Evolutionary conservation across 1,140 invertebrate genomes (phyloP).

Genomic region (Solen grandis): DNA sequence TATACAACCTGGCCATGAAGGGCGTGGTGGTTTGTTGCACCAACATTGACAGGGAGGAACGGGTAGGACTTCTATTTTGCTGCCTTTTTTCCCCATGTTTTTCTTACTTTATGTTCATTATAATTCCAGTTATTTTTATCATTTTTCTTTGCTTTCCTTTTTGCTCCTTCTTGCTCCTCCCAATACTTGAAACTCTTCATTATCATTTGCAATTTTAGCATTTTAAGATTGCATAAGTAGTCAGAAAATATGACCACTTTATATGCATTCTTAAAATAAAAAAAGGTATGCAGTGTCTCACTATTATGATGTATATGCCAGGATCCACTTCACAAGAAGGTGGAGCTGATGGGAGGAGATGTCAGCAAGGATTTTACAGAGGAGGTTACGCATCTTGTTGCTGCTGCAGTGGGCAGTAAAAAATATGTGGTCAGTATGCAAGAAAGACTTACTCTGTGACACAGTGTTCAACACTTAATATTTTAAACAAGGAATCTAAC

Average conservation of each 20-base stretch:
- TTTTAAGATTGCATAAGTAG: too few species aligned
- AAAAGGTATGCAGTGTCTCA: too few species aligned
- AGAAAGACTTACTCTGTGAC: neutral
- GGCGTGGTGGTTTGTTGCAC: slow-evolving; percentile 88
- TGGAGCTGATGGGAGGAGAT: slow-evolving; percentile 92
- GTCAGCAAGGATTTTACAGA: slow-evolving; percentile 87
- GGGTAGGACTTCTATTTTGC: slow-evolving; percentile 83
- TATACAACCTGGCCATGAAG: slow-evolving; percentile 91
- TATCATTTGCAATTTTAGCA: too few species aligned
- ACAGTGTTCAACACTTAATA: too few species aligned
- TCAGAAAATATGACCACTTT: too few species aligned
- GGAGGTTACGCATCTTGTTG: slow-evolving; percentile 91
- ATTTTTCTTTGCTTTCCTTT: slow-evolving; percentile 57
- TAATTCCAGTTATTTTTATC: too few species aligned
- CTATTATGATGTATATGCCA: too few species aligned
- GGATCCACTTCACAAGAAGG: slow-evolving; percentile 86
- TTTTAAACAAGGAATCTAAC: too few species aligned
- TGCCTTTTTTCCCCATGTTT: slow-evolving; percentile 5
- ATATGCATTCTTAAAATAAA: too few species aligned
- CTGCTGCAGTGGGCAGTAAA: slow-evolving; percentile 83
- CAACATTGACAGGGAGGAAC: slow-evolving; percentile 84
- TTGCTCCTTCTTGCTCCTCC: too few species aligned
- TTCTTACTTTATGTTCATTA: slow-evolving; percentile 1
- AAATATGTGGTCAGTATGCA: slow-evolving; percentile 77
- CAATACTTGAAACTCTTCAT: too few species aligned